Conservation (phyloP, 2,888 invertebrate species). For the Leptogaster cylindrica region DNA sequence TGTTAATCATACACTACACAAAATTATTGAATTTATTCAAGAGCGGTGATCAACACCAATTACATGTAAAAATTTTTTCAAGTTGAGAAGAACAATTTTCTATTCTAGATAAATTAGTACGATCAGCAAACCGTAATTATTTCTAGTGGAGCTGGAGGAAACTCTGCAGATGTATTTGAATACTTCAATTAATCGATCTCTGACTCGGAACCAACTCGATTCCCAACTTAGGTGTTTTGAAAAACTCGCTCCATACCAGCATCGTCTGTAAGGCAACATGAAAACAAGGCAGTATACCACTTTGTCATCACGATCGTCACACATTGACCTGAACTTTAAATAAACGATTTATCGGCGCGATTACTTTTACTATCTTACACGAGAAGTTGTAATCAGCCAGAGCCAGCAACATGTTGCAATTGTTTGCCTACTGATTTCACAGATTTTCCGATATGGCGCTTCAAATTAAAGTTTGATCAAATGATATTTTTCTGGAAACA, state of each 20-base stretch:
- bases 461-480: constrained; percentile 16
- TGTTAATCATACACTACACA: too few species aligned
- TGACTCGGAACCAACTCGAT: not conserved
- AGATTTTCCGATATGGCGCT: constrained; percentile 17
- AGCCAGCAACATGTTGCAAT: constrained; percentile 18
- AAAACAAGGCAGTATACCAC: constrained; percentile 14
- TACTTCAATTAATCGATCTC: not conserved
- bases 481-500: constrained; percentile 35
- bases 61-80: too few species aligned
- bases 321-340: constrained; percentile 18
- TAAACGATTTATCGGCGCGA: constrained; percentile 14
- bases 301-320: constrained; percentile 36
- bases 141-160: too few species aligned
- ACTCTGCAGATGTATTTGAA: not conserved
- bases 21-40: too few species aligned
- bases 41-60: too few species aligned
- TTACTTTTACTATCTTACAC: constrained; percentile 31
- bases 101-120: too few species aligned
- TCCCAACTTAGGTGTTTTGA: not conserved
- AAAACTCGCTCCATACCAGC: not conserved
- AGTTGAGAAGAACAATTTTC: too few species aligned
- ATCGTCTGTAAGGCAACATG: constrained; percentile 19
- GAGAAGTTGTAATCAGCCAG: constrained; percentile 13
- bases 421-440: constrained; percentile 23
- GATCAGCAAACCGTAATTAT: too few species aligned